Percentiles rank a stretch among this genome's conserved stretches.
Conservation (phyloP, 2,113 vertebrate species). For the Chaenocephalus aceratus region DNA sequence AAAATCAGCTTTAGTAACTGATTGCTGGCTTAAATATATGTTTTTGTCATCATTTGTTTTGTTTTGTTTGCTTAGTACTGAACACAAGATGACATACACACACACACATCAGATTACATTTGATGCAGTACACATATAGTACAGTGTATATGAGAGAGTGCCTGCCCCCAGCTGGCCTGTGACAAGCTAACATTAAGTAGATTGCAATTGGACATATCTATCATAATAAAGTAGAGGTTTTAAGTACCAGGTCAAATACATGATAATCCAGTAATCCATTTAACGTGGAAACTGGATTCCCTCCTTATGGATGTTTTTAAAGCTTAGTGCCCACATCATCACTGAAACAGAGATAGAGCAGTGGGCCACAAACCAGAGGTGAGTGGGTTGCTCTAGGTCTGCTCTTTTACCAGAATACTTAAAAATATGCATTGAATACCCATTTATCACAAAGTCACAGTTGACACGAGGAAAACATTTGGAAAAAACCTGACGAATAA, state of each 20-base stretch:
- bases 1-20: neutral
- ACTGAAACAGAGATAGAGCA: conserved; percentile 18
- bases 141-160: neutral
- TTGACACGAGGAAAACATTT: neutral
- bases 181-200: neutral
- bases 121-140: neutral
- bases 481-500: neutral
- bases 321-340: conserved; percentile 19
- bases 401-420: neutral
- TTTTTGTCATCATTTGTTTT: neutral
- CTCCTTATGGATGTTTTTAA: conserved; percentile 57
- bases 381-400: neutral
- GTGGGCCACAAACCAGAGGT: conserved; percentile 1
- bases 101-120: neutral
- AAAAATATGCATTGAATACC: too few relatives aligned
- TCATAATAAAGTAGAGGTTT: conserved; percentile 25
- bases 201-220: conserved; percentile 30
- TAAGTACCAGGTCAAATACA: conserved; percentile 49
- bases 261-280: conserved; percentile 65
- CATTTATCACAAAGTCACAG: neutral
- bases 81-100: neutral
- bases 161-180: neutral
- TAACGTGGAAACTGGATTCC: conserved; percentile 67
- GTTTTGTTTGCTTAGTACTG: neutral
- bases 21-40: neutral